phyloP scores from a whole-genome alignment of 2,113 vertebrate genomes.

The Crotalus horridus region DNA sequence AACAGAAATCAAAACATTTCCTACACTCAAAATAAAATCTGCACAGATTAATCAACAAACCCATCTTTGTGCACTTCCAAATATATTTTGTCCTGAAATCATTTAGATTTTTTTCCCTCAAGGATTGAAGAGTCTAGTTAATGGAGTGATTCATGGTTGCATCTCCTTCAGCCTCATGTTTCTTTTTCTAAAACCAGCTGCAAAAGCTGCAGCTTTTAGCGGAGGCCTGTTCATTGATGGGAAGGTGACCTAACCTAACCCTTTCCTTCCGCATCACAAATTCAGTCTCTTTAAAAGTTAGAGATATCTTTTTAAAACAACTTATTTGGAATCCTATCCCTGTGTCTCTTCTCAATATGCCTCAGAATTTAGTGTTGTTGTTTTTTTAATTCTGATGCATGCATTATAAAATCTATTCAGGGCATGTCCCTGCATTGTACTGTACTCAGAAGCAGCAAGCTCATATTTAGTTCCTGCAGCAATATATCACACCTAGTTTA shows the following conservation, averaged over 20 bases:
- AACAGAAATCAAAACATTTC: not conserved
- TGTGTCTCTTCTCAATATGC: not conserved
- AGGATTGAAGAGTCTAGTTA: not conserved
- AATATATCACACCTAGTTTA: not conserved
- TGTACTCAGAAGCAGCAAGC: not conserved
- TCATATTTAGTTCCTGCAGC: not conserved
- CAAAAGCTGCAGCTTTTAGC: not conserved
- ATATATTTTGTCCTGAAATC: not conserved
- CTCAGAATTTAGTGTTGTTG: not conserved
- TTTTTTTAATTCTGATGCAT: not conserved
- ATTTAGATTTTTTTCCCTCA: not conserved
- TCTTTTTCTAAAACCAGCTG: not conserved
- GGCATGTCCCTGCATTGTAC: not conserved
- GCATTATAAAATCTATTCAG: not conserved
- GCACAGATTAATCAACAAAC: not conserved
- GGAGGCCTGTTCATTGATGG: not conserved
- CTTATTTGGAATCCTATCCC: not conserved
- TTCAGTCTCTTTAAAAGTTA: not conserved
- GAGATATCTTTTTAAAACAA: not conserved
- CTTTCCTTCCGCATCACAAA: not conserved
- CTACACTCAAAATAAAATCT: not conserved
- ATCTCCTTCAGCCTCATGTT: not conserved
- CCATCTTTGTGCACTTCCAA: not conserved
- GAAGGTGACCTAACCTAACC: not conserved
- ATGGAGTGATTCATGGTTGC: not conserved